These are phyloP conservation scores for Equus quagga DNA, from an alignment of 2,113 vertebrate genomes.

Conservation along the genomic window DNA sequence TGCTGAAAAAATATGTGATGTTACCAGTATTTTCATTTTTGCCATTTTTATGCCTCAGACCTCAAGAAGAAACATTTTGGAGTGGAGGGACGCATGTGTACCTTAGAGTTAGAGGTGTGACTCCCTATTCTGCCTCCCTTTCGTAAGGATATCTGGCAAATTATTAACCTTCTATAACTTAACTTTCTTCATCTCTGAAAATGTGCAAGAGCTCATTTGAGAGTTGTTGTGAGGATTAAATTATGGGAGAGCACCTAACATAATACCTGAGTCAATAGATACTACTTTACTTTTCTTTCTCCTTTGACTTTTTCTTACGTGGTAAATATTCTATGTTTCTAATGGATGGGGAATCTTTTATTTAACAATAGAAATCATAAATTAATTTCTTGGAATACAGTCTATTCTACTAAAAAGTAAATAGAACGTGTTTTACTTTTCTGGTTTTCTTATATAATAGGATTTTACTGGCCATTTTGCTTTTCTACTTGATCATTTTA, in stretches of 20 bases:
- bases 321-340: not conserved
- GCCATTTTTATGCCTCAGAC: not conserved
- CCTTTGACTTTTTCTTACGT: not conserved
- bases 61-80: not conserved
- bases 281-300: not conserved
- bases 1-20: not conserved
- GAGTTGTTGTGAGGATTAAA: not conserved
- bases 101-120: not conserved
- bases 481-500: constrained; percentile 47
- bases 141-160: not conserved
- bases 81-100: not conserved
- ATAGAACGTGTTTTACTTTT: not conserved
- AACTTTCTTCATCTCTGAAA: not conserved
- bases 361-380: not conserved
- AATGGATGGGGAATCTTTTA: not conserved
- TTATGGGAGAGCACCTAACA: not conserved
- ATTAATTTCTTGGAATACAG: not conserved
- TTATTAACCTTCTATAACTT: not conserved
- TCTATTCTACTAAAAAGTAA: not conserved
- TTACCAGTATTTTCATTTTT: not conserved
- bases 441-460: constrained; percentile 14
- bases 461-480: constrained; percentile 51
- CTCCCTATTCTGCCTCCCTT: not conserved
- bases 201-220: not conserved
- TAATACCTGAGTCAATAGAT: not conserved